Evolutionary conservation across 2,797 vertebrate genomes (phyloP).

Genomic region (Malurus leucopterus): DNA sequence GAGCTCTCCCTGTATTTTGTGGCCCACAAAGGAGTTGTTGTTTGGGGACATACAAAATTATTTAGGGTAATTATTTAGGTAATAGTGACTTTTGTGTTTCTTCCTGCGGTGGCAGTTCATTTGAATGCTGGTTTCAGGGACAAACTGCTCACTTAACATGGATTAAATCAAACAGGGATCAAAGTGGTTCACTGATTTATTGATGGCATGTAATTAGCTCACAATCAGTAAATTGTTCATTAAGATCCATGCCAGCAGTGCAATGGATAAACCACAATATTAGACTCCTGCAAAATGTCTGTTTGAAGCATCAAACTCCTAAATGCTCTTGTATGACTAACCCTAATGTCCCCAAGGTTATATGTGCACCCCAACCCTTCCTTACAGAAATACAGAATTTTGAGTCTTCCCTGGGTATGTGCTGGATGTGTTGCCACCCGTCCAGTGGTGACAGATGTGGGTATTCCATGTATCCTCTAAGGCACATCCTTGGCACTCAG

Average conservation of each 20-base stretch:
- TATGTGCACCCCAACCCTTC: neutral
- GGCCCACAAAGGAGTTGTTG: neutral
- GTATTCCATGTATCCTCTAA: neutral
- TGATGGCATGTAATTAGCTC: neutral
- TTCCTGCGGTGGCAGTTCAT: neutral
- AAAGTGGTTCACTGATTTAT: neutral
- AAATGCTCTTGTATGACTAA: neutral
- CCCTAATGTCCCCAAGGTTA: fast-evolving
- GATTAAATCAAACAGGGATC: conserved; percentile 1
- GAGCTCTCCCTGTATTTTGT: neutral
- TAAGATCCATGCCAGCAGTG: neutral
- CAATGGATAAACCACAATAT: neutral
- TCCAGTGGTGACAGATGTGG: neutral
- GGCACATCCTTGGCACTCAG: neutral
- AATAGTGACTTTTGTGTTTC: neutral
- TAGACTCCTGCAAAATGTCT: neutral
- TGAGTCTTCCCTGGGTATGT: neutral
- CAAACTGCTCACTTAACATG: neutral
- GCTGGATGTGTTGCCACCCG: neutral
- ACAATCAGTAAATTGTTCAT: neutral
- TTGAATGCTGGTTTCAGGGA: neutral
- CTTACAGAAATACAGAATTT: neutral
- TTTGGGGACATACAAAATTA: neutral
- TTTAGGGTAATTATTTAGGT: neutral
- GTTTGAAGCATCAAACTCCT: neutral